Evolutionary conservation across 2,797 vertebrate genomes (phyloP), one percentile per base, ranked within the genome.

Genomic region (Bovichtus diacanthus): DNA sequence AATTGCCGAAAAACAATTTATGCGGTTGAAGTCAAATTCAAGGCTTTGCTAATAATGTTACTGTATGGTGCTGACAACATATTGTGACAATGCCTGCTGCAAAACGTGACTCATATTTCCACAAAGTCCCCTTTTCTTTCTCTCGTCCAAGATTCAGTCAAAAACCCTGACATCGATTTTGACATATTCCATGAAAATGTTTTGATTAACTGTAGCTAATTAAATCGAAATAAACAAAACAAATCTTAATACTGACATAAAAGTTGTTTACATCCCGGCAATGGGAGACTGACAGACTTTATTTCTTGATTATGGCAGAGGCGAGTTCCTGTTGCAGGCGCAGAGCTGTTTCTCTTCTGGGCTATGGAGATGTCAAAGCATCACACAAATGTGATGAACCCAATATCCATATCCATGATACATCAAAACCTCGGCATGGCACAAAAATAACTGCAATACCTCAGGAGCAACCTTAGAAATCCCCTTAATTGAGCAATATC

Each of bases 401-500:
- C 88, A 92, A 92, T 90, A 93, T 92, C 90, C 89, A 92, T 92
- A 93, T 92, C 88, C 88, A 90, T 84, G 90, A 90, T 93, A 86
- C 90, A 92, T 90, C 87, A 92, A 90, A 92, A 92, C 90, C 83
- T 86, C 34, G 3, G 71, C 39, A 34, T 79, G 81, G 76, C 82
- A 61, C 85, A 82, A 86, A 91, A 91, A 92, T 83, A 90, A 87
- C 89, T 64, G 84, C 83, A 81, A 78, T 87, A 88, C 88, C 91
- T 87, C 80, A 79, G 82, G 76, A 90, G 87, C 78, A 85, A 84
- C 82, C 89, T 85, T 76, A 82, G 89, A 92, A 90, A 90, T 88
- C 89, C 85, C 88, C 88, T 93, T 95, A 95, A 95, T 94, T 93
- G 93, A 95, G 93, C 90, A 90, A 88, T 92, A 94, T 93, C 91